Conservation (phyloP, 2,888 invertebrate species). For the Fabriciana adippe region DNA sequence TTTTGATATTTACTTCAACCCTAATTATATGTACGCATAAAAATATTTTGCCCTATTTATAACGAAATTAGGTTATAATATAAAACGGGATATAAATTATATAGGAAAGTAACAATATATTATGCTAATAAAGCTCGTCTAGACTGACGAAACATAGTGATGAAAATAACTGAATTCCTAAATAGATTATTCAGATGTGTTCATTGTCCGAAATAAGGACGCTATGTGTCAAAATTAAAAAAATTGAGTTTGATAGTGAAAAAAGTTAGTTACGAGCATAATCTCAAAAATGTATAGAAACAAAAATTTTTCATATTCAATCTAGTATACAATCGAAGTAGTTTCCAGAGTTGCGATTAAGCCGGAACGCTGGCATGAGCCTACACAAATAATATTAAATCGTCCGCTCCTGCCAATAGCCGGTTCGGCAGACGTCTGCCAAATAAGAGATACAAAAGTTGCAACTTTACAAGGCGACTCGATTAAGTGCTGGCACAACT, state of each 20-base stretch:
- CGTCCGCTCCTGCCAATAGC: conserved; percentile 74
- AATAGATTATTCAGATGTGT: not conserved
- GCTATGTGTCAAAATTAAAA: not conserved
- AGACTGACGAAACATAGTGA: conserved; percentile 25
- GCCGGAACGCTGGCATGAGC: conserved; percentile 64
- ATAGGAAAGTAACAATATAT: conserved; percentile 16
- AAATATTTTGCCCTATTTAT: not conserved
- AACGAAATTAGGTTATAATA: conserved; percentile 8
- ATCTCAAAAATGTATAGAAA: too few relatives aligned
- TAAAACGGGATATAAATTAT: not conserved
- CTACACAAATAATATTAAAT: conserved; percentile 80
- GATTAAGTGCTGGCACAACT: conserved; percentile 26
- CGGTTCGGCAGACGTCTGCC: conserved; percentile 53
- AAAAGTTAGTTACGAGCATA: too few relatives aligned
- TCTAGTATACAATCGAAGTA: not conserved
- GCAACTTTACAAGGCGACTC: conserved; percentile 29
- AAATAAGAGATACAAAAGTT: conserved; percentile 44
- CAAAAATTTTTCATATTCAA: not conserved
- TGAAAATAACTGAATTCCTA: not conserved
- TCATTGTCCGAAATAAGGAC: not conserved
- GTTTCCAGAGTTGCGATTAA: conserved; percentile 56
- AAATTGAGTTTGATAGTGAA: not conserved
- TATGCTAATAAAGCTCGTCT: conserved; percentile 32
- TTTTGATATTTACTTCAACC: too few relatives aligned
- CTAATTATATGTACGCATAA: not conserved